A percentile compares a stretch with the other conserved stretches of the same genome.
These are phyloP conservation scores for Corythornis vintsioides DNA, from an alignment of 2,113 vertebrate species.

Conservation along the genomic window DNA sequence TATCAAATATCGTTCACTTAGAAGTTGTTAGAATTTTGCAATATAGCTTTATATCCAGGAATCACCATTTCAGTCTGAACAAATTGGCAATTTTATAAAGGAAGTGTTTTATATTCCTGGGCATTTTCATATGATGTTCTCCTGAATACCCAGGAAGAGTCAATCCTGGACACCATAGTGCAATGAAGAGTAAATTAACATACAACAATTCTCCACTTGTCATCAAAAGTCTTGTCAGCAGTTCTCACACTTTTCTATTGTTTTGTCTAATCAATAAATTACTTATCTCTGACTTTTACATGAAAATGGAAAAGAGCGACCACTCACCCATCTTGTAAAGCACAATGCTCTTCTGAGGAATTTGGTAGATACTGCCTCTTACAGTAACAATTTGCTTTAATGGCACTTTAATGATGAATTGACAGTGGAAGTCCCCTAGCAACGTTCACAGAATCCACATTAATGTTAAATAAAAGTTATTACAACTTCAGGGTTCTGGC, in stretches of 20 bases:
- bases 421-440: conserved; percentile 58
- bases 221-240: conserved; percentile 59
- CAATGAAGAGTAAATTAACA: conserved; percentile 70
- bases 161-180: conserved; percentile 17
- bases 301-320: conserved; percentile 50
- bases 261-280: conserved; percentile 75
- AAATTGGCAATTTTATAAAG: background rate
- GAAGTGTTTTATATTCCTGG: background rate
- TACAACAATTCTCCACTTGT: conserved; percentile 50
- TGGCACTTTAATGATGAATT: conserved; percentile 73
- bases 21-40: background rate
- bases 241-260: conserved; percentile 59
- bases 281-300: conserved; percentile 53
- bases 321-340: conserved; percentile 36
- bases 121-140: conserved; percentile 48
- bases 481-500: conserved; percentile 36
- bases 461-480: conserved; percentile 71
- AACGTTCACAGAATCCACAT: conserved; percentile 49
- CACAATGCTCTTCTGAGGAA: conserved; percentile 76
- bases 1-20: background rate
- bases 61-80: background rate
- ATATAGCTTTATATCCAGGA: background rate
- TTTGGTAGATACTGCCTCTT: conserved; percentile 69
- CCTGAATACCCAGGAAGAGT: conserved; percentile 55
- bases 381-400: conserved; percentile 80